phyloP scores from a whole-genome alignment of 2,888 invertebrate species.

The Laothoe populi region DNA sequence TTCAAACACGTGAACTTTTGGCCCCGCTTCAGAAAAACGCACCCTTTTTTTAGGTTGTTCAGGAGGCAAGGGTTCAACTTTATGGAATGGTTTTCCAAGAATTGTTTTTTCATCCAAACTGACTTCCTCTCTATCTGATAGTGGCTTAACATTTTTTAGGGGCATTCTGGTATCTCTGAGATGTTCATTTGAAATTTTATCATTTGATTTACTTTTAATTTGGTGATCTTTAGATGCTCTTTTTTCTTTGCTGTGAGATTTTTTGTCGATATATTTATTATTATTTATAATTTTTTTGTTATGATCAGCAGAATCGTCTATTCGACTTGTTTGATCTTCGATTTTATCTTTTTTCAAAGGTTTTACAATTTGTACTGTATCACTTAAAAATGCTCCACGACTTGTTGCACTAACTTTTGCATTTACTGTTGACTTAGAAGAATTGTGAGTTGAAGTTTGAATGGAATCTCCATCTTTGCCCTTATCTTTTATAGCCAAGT shows the following conservation, averaged over 20 bases:
- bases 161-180: slow-evolving; percentile 50
- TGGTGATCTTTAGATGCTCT: slow-evolving; percentile 2
- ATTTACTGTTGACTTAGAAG: slow-evolving; percentile 52
- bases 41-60: slow-evolving; percentile 63
- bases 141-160: slow-evolving; percentile 58
- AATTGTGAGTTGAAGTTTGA: slow-evolving; percentile 44
- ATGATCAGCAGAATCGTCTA: slow-evolving; percentile 26
- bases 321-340: slow-evolving; percentile 25
- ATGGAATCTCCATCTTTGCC: slow-evolving; percentile 42
- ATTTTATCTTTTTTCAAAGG: slow-evolving; percentile 53
- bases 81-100: slow-evolving; percentile 63
- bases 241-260: slow-evolving; percentile 27
- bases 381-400: slow-evolving; percentile 83
- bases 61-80: slow-evolving; percentile 57
- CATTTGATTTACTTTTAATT: background rate
- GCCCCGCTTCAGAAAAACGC: slow-evolving; percentile 58
- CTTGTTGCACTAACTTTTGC: slow-evolving; percentile 81
- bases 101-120: slow-evolving; percentile 36
- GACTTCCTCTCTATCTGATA: slow-evolving; percentile 50
- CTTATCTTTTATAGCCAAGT: slow-evolving; percentile 70
- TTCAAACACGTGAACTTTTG: slow-evolving; percentile 59
- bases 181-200: slow-evolving; percentile 21
- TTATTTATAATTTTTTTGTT: slow-evolving; percentile 25
- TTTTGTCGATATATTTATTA: slow-evolving; percentile 29
- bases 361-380: slow-evolving; percentile 53